Base-by-base conservation (phyloP, 35 echinoderm and acorn worm genomes). In the Apostichopus parvimensis region DNA sequence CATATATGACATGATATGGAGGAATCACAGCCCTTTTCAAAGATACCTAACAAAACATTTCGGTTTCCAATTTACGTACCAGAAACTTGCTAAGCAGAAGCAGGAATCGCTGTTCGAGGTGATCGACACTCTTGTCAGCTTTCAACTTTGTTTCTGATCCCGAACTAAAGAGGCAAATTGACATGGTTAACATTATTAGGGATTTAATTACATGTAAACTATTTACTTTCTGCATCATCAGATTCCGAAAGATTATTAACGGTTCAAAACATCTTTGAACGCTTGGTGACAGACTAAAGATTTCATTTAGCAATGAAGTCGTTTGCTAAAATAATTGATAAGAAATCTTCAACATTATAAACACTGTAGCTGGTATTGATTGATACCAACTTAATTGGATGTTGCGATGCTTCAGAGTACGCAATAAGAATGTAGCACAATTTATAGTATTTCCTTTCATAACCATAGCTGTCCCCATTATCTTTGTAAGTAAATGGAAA, bases 121-220 rank as follows among this genome's bases (percentile, higher is more conserved):
- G 80, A 55, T 90, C 86, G 73, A 95, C 92, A 83, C 58, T 84
- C 80, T 98, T 98, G 70, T 98, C 94, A 53, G 59, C 79, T n/a
- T 95, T 98, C 62, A 98, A 85, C 58, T 95, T 95, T 34, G 83
- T 83, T 65, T 95, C 96, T 78, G 96, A 92, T 54, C 76, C 78
- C 59, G 93, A 60, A 93, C 97, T 98, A 55, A 13, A 73, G 78
- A 72, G 68, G 81, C 26, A 25, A 56, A 45, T 45, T 45, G 34
- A 45, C 34, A 45, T 45, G 34, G 12, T 22, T n/a, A 68, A 11
- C 25, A 68, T 12, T 66, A 66, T 45, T 2, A 26, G 17, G 24
- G 70, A 88, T 15, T 14, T 87, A n/a, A 13, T 6, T 87, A 9
- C 9, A 88, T 17, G 17, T 24, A 70, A 62, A 62, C 25, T 9